Evolutionary conservation across 2,888 invertebrate genomes (phyloP).

Genomic region (Petrophora chlorosata): DNA sequence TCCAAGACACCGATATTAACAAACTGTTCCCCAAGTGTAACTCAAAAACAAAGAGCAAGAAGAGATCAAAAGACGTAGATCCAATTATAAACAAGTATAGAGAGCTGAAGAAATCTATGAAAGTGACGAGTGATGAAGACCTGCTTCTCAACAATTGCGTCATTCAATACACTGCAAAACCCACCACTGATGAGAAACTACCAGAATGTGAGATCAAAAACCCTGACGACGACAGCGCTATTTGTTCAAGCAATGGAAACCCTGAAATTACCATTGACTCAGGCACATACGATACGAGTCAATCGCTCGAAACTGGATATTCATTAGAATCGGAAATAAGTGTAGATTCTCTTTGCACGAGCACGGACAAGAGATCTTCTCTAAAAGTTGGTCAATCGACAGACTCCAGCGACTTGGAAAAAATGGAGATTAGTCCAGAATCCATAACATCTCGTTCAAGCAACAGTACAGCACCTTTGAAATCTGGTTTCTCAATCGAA

Average conservation of each 20-base stretch:
- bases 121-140: slow-evolving; percentile 74
- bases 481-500: slow-evolving; percentile 84
- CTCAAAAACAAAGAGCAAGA: slow-evolving; percentile 79
- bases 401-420: slow-evolving; percentile 87
- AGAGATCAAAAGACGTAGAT: slow-evolving; percentile 75
- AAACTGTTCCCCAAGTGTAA: slow-evolving; percentile 78
- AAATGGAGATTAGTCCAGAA: slow-evolving; percentile 82
- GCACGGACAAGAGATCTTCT: slow-evolving; percentile 83
- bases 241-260: slow-evolving; percentile 77
- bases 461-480: slow-evolving; percentile 78
- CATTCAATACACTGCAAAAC: slow-evolving; percentile 72
- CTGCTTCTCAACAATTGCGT: slow-evolving; percentile 76
- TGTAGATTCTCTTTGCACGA: slow-evolving; percentile 82
- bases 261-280: slow-evolving; percentile 80
- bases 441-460: slow-evolving; percentile 79
- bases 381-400: slow-evolving; percentile 86
- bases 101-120: slow-evolving; percentile 74
- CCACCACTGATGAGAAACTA: slow-evolving; percentile 62
- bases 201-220: slow-evolving; percentile 71
- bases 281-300: slow-evolving; percentile 75
- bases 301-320: slow-evolving; percentile 79
- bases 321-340: slow-evolving; percentile 83
- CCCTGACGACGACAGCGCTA: slow-evolving; percentile 78
- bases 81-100: slow-evolving; percentile 79
- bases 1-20: slow-evolving; percentile 73